Evolutionary conservation across 2,888 invertebrate species (phyloP).

Genomic region (Endomychus coccineus): DNA sequence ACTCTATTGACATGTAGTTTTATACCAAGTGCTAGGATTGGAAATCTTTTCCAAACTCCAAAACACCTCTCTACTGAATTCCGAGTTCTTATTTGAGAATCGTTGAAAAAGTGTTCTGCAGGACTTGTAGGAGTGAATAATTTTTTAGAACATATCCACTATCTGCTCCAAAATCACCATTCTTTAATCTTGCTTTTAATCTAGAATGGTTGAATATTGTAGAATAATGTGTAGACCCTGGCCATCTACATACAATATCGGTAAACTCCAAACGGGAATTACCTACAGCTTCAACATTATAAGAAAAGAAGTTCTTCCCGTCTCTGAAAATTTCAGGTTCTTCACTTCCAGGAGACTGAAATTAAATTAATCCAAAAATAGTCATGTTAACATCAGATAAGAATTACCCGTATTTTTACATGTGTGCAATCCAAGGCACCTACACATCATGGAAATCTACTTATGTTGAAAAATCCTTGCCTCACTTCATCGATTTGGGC

Average conservation of each 20-base stretch:
- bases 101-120: no score
- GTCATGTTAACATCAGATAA: no score
- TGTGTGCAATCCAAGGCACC: no score
- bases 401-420: neutral
- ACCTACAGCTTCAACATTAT: neutral
- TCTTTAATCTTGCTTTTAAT: neutral
- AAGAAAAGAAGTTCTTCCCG: slow-evolving; percentile 1
- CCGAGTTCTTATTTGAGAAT: no score
- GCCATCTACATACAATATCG: neutral
- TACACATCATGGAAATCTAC: no score
- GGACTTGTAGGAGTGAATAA: no score
- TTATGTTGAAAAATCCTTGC: no score
- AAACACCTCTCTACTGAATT: slow-evolving; percentile 4
- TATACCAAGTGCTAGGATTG: slow-evolving; percentile 7
- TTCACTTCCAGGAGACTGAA: neutral
- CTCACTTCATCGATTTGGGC: neutral
- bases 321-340: neutral
- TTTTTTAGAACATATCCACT: neutral
- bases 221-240: no score
- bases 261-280: neutral
- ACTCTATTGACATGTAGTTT: slow-evolving; percentile 3
- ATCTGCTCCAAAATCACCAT: neutral
- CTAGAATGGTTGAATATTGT: no score
- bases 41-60: slow-evolving; percentile 8
- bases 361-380: no score